phyloP scores from a whole-genome alignment of 2,888 invertebrate species.

The Plebejus anna region DNA sequence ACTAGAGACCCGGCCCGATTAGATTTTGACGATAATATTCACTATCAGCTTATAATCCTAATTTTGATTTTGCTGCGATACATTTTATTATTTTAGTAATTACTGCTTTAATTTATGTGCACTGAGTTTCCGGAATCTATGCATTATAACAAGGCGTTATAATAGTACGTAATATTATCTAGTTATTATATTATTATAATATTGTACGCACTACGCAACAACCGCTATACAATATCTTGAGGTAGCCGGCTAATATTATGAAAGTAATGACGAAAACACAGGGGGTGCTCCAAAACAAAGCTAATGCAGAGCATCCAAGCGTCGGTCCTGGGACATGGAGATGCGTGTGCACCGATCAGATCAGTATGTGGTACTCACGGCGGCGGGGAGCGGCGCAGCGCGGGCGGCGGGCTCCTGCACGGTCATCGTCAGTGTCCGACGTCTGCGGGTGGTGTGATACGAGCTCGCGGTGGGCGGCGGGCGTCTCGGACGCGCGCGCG shows the following conservation, averaged over 20 bases:
- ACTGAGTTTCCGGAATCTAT: background rate
- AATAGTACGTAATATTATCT: background rate
- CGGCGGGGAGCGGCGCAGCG: background rate
- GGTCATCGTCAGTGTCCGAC: background rate
- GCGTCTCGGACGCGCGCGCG: constrained; percentile 1
- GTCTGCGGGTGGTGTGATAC: background rate
- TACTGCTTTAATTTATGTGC: background rate
- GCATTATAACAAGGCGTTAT: background rate
- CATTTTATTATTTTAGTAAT: background rate
- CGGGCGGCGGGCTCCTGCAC: constrained; percentile 8
- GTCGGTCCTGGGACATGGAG: background rate
- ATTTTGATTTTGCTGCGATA: background rate
- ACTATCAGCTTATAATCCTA: background rate
- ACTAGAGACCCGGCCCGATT: background rate
- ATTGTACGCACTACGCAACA: background rate
- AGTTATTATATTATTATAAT: background rate
- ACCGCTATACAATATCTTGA: background rate
- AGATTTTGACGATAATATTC: background rate
- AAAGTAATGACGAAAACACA: too few species aligned
- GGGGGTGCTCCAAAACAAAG: too few species aligned
- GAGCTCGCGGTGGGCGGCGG: background rate
- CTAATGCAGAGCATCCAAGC: too few species aligned
- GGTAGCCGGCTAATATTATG: background rate
- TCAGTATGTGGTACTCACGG: background rate
- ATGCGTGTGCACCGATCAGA: background rate